Conservation (phyloP, 1,140 invertebrate genomes). For the Drosophila jambulina region DNA sequence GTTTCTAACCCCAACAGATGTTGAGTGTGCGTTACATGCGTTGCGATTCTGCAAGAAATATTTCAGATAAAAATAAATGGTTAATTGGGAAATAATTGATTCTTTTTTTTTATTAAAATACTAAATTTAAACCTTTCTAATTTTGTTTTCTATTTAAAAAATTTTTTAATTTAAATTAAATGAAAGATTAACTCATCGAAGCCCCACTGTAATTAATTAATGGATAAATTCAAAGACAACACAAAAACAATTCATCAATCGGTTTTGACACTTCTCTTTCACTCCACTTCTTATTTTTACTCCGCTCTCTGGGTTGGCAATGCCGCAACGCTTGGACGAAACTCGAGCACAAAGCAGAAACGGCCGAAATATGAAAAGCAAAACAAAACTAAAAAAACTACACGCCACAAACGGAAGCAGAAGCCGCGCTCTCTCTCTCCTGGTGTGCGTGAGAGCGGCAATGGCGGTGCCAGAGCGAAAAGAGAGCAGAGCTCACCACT, state of each 20-base stretch:
- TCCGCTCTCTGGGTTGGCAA: conserved; percentile 58
- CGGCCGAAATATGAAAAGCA: conserved; percentile 75
- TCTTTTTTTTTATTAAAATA: background rate
- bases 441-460: conserved; percentile 37
- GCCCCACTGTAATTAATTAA: conserved; percentile 4
- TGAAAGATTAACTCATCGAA: background rate
- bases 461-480: conserved; percentile 24
- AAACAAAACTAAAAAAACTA: conserved; percentile 81
- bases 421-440: conserved; percentile 3
- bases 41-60: conserved; percentile 46
- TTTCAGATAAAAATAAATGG: background rate
- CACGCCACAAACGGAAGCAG: conserved; percentile 52
- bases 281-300: conserved; percentile 9
- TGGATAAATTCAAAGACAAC: background rate
- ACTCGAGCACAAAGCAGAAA: conserved; percentile 50
- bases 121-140: background rate
- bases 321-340: conserved; percentile 53
- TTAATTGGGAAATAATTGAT: background rate
- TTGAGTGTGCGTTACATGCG: conserved; percentile 54
- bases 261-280: conserved; percentile 13
- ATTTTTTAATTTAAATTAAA: background rate
- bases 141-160: background rate
- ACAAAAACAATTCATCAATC: conserved; percentile 26
- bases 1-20: conserved; percentile 8
- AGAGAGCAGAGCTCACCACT: conserved; percentile 52